Base-by-base conservation (phyloP, 2,888 invertebrate species). In the Coenonympha arcania region DNA sequence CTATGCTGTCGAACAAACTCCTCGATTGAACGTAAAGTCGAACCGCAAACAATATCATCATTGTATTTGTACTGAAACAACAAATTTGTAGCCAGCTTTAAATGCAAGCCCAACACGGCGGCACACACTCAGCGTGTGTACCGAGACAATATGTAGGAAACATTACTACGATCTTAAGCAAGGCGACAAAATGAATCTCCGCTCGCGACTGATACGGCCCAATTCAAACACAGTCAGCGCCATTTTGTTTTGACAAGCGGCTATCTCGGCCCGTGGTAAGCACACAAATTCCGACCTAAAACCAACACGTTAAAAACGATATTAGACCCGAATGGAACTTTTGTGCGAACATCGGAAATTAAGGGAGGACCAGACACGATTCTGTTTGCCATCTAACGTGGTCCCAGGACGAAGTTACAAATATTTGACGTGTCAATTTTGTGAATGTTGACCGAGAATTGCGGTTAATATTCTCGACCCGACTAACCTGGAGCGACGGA, bases 351-450 rank as follows among this genome's bases (percentile, higher is more conserved):
- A 83, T 84, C 80, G 83, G 83, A 85, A 85, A 86, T 86, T 85
- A 86, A 86, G 84, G 84, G 82, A 78, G 79, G 79, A 82, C 83
- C 82, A 84, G 85, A 84, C 85, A 80, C 83, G 83, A 78, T 79
- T 84, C 83, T 84, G 82, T 86, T 86, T 86, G 85, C 85, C 72
- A 75, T 83, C 78, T 81, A 84, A 81, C 84, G 84, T 84, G 79
- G 83, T 86, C 84, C 80, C 84, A 81, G 83, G 83, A 79, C 84
- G 79, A 83, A 85, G 85, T 81, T 81, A 85, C 87, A 87, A 87
- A 87, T 87, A 87, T 87, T 87, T 87, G 86, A 86, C 83, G 86
- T 87, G 87, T 87, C 87, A 87, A 87, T 87, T 87, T 85, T 83
- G 81, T 78, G 81, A 83, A 84, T 87, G 86, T 87, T 87, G 86